Evolutionary conservation across 2,797 vertebrate species (phyloP).

Genomic region (Pitangus sulphuratus): DNA sequence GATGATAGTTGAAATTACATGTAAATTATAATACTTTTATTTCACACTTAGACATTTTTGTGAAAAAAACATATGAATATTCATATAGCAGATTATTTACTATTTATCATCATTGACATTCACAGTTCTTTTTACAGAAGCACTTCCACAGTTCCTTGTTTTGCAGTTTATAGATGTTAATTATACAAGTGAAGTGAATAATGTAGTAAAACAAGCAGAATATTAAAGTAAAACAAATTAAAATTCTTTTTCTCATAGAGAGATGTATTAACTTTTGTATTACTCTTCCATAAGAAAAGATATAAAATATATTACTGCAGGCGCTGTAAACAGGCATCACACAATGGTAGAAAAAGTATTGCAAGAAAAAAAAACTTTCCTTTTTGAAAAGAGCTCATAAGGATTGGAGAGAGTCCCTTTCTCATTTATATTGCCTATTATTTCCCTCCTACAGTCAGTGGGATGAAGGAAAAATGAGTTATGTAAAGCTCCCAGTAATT

Average conservation of each 20-base stretch:
- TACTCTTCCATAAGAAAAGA: not conserved
- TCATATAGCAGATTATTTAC: not conserved
- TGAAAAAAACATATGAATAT: not conserved
- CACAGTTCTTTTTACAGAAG: not conserved
- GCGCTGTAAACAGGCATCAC: not conserved
- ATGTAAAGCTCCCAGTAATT: not conserved
- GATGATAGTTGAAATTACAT: not conserved
- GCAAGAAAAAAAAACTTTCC: not conserved
- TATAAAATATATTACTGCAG: not conserved
- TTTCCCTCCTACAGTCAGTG: not conserved
- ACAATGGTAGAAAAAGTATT: not conserved
- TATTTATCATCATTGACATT: not conserved
- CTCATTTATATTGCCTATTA: not conserved
- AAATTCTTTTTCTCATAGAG: not conserved
- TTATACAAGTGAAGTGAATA: conserved; percentile 10
- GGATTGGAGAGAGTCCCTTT: not conserved
- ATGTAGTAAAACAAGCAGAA: not conserved
- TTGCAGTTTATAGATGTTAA: not conserved
- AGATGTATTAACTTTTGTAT: not conserved
- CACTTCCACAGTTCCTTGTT: not conserved
- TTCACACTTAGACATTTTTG: not conserved
- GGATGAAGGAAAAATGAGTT: not conserved
- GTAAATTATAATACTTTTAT: not conserved
- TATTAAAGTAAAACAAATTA: not conserved
- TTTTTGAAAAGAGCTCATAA: not conserved